Percentiles rank a stretch among this genome's conserved stretches.
These are phyloP conservation scores for Calyptomena viridis DNA, from an alignment of 2,113 vertebrate genomes.

Conservation along the genomic window DNA sequence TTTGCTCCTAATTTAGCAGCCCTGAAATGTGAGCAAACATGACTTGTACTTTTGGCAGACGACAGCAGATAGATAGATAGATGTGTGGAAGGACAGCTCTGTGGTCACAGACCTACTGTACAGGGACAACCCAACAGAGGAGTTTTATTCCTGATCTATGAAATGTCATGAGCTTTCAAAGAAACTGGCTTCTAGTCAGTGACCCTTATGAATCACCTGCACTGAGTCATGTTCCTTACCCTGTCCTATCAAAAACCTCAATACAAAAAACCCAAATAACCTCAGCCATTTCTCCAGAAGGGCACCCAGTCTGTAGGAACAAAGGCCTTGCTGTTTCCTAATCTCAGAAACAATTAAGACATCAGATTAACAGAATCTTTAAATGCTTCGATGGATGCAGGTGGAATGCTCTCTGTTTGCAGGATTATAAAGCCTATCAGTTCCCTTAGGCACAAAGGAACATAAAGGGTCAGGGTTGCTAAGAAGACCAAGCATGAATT, in stretches of 20 bases:
- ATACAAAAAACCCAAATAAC: slow-evolving; percentile 43
- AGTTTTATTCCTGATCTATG: not conserved
- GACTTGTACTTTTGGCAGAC: not conserved
- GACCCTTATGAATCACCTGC: slow-evolving; percentile 32
- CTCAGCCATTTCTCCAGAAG: slow-evolving; percentile 36
- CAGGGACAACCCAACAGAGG: not conserved
- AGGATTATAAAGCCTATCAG: slow-evolving; percentile 58
- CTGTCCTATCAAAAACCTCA: slow-evolving; percentile 44
- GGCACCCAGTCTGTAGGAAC: slow-evolving; percentile 18
- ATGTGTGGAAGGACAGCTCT: not conserved
- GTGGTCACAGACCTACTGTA: not conserved
- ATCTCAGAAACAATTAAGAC: slow-evolving; percentile 68
- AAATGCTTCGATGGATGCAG: slow-evolving; percentile 59
- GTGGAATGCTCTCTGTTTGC: slow-evolving; percentile 62
- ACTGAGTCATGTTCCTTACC: slow-evolving; percentile 21
- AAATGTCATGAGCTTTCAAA: not conserved
- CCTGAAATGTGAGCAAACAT: slow-evolving; percentile 11
- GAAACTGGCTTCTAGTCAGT: not conserved
- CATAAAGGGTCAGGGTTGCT: not conserved
- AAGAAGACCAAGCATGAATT: not conserved
- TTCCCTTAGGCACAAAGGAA: slow-evolving; percentile 51
- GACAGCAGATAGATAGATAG: not conserved
- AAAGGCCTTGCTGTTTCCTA: slow-evolving; percentile 63
- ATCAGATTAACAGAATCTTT: slow-evolving; percentile 70
- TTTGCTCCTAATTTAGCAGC: not conserved